A percentile compares a stretch with the other conserved stretches of the same genome.
Evolutionary conservation across 2,888 invertebrate species (phyloP).

Genomic region (Cylloceria caligata): DNA sequence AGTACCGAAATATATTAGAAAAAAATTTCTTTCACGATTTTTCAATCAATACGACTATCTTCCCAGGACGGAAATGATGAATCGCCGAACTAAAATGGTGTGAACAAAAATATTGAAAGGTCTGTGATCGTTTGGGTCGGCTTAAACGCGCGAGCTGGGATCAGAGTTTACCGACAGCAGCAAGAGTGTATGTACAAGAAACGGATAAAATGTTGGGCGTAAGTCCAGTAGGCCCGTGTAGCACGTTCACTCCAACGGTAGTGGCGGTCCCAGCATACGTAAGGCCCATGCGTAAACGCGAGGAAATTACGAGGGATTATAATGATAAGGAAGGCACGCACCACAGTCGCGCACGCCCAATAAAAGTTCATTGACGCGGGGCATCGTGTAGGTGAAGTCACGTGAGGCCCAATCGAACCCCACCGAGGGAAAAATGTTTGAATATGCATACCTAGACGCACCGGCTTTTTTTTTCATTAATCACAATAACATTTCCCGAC

Average conservation of each 20-base stretch:
- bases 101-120: conserved; percentile 43
- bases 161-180: conserved; percentile 73
- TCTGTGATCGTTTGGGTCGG: conserved; percentile 47
- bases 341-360: conserved; percentile 67
- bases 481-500: background rate
- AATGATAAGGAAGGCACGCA: conserved; percentile 74
- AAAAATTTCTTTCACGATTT: conserved; percentile 10
- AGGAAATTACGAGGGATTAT: conserved; percentile 77
- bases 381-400: conserved; percentile 49
- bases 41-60: conserved; percentile 29
- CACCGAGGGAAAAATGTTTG: conserved; percentile 30
- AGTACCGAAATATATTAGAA: background rate
- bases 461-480: conserved; percentile 15
- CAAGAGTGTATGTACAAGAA: conserved; percentile 39
- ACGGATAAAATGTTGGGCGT: conserved; percentile 55
- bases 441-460: conserved; percentile 57
- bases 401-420: conserved; percentile 40
- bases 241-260: conserved; percentile 60
- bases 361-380: conserved; percentile 77
- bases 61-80: conserved; percentile 64
- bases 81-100: conserved; percentile 45
- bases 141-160: conserved; percentile 65
- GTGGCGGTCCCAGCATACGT: conserved; percentile 58
- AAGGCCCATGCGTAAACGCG: conserved; percentile 60
- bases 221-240: conserved; percentile 63